Evolutionary conservation across 2,113 vertebrate genomes (phyloP).

Genomic region (Fukomys damarensis): DNA sequence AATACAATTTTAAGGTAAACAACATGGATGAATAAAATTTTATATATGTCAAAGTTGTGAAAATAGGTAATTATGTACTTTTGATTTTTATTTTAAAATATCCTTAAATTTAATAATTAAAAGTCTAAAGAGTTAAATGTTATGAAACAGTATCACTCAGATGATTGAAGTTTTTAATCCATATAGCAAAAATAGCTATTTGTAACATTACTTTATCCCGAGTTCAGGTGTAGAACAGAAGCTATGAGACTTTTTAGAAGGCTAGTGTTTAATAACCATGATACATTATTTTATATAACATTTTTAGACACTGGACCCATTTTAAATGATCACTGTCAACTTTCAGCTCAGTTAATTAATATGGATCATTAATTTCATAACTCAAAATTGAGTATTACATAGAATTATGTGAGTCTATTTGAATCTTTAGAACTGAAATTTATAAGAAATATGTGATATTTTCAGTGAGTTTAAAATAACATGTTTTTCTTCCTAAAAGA

Average conservation of each 20-base stretch:
- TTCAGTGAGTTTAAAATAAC: slow-evolving; percentile 8
- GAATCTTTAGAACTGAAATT: background rate
- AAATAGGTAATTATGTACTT: background rate
- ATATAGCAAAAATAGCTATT: background rate
- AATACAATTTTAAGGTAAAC: background rate
- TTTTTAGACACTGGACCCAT: background rate
- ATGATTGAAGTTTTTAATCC: background rate
- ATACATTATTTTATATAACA: background rate
- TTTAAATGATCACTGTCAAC: background rate
- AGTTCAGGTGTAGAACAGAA: background rate
- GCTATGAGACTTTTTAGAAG: background rate
- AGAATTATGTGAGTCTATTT: slow-evolving; percentile 13
- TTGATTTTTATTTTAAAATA: background rate
- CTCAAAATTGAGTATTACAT: background rate
- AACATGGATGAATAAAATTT: background rate
- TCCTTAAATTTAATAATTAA: slow-evolving; percentile 13
- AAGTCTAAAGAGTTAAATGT: background rate
- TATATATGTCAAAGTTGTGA: background rate
- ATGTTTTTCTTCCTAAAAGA: background rate
- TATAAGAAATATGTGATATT: background rate
- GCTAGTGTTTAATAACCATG: background rate
- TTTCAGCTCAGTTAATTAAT: slow-evolving; percentile 26
- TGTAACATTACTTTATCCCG: background rate
- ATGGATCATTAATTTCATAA: background rate
- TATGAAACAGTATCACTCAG: background rate